Conservation (phyloP, 2,888 invertebrate genomes). For the Synergus umbraculus region DNA sequence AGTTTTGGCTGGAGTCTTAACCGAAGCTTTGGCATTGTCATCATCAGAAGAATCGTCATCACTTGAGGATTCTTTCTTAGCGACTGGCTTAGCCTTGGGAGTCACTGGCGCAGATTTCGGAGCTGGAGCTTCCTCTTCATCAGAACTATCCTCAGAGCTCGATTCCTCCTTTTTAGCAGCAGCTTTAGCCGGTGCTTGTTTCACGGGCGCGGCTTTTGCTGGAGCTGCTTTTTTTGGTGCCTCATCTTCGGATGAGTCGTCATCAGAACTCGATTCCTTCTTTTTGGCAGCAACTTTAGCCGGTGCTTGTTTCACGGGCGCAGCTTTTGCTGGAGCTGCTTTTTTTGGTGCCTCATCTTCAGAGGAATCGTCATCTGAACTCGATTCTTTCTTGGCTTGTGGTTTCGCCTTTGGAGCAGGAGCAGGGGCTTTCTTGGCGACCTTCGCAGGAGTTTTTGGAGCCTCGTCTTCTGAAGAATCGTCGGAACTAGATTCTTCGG, state of each 20-base stretch:
- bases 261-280: conserved; percentile 43
- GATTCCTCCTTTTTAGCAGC: conserved; percentile 57
- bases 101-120: neutral
- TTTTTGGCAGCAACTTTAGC: conserved; percentile 61
- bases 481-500: conserved; percentile 56
- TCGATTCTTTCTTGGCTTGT: conserved; percentile 45
- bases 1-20: conserved; percentile 54
- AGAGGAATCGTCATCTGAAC: conserved; percentile 39
- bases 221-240: conserved; percentile 42
- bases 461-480: conserved; percentile 63
- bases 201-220: conserved; percentile 55
- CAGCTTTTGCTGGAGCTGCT: conserved; percentile 43
- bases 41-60: conserved; percentile 47
- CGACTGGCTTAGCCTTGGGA: neutral
- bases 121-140: conserved; percentile 57
- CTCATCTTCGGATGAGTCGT: conserved; percentile 48
- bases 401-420: conserved; percentile 1
- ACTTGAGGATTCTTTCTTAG: conserved; percentile 46
- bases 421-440: conserved; percentile 45
- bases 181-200: conserved; percentile 41
- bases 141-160: conserved; percentile 61
- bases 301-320: neutral
- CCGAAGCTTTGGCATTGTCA: conserved; percentile 55
- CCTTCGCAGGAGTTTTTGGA: conserved; percentile 50
- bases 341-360: conserved; percentile 50